A percentile compares a stretch with the other conserved stretches of the same genome.
Conservation (phyloP, 2,797 vertebrate species). For the Protonibea diacanthus region DNA sequence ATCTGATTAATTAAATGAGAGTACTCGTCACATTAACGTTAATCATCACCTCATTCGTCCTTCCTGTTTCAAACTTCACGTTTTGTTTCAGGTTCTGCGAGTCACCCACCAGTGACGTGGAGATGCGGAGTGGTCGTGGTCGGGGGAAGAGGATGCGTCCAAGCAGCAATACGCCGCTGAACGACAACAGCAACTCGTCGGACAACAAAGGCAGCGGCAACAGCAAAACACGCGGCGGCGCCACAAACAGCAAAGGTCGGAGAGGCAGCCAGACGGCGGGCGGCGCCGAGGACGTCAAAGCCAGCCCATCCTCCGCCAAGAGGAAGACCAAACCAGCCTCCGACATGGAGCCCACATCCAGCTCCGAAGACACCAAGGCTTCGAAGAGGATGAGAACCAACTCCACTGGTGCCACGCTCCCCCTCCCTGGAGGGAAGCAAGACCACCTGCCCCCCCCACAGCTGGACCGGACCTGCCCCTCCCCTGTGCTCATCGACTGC, state of each 20-base stretch:
- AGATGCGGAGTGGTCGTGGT: constrained; percentile 96
- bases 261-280: constrained; percentile 93
- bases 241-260: constrained; percentile 91
- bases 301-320: constrained; percentile 93
- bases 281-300: constrained; percentile 90
- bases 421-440: constrained; percentile 81
- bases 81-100: constrained; percentile 91
- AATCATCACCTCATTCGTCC: too few relatives aligned
- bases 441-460: constrained; percentile 76
- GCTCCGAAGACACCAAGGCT: constrained; percentile 96
- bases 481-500: constrained; percentile 96
- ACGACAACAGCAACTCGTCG: constrained; percentile 87
- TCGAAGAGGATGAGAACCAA: constrained; percentile 95
- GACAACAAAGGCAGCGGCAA: constrained; percentile 89
- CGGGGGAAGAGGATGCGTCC: constrained; percentile 95
- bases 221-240: constrained; percentile 92
- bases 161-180: constrained; percentile 90
- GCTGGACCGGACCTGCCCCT: constrained; percentile 91
- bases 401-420: constrained; percentile 82
- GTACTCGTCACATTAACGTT: too few relatives aligned
- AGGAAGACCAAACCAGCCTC: constrained; percentile 94
- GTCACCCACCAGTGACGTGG: constrained; percentile 96
- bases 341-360: constrained; percentile 96
- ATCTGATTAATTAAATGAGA: neutral
- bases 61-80: neutral